Percentiles rank a stretch among this genome's conserved stretches.
These are phyloP conservation scores for Dasyprocta punctata DNA, from an alignment of 2,113 vertebrate species.

Conservation along the genomic window DNA sequence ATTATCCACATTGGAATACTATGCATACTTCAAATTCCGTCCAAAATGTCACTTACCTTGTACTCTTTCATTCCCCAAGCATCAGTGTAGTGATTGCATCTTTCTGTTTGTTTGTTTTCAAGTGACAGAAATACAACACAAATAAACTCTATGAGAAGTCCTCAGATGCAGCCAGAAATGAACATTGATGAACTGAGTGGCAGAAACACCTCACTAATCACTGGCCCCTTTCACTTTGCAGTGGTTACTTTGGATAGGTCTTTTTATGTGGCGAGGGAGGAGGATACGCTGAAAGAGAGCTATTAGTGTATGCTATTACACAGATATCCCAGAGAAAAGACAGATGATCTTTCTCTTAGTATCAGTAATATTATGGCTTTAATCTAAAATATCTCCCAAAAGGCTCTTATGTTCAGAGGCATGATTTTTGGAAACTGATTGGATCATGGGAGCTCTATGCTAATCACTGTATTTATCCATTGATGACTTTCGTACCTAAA, in stretches of 20 bases:
- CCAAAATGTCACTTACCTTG: not conserved
- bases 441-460: not conserved
- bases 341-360: not conserved
- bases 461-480: not conserved
- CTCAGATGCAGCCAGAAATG: not conserved
- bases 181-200: accelerated
- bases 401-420: not conserved
- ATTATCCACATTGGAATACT: not conserved
- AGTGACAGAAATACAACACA: not conserved
- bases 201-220: not conserved
- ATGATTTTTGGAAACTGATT: not conserved
- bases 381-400: not conserved
- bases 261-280: not conserved
- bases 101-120: not conserved
- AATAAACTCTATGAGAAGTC: not conserved
- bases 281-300: accelerated
- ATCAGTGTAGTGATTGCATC: not conserved
- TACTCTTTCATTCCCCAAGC: not conserved
- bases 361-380: not conserved
- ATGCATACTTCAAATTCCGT: not conserved
- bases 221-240: accelerated
- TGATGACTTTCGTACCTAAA: not conserved
- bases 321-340: not conserved
- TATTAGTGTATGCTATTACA: not conserved
- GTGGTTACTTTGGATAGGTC: accelerated